Evolutionary conservation across 30 jellyfish, hydroid and myxozoan species (phyloP).

Genomic region (Aurelia sp.): DNA sequence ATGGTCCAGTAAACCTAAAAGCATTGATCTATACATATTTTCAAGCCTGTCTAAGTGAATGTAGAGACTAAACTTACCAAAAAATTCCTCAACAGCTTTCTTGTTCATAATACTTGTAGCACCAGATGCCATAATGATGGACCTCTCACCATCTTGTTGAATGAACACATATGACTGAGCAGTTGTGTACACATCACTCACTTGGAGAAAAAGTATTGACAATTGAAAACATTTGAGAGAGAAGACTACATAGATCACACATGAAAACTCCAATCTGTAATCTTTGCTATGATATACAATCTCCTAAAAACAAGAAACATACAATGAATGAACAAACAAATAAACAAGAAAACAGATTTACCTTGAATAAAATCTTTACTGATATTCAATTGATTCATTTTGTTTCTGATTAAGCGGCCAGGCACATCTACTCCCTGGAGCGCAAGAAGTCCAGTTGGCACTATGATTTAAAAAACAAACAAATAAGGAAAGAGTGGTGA

Average conservation of each 20-base stretch:
- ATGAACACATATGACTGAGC: conserved; percentile 92
- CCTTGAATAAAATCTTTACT: conserved; percentile 84
- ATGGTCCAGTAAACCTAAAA: too few species aligned
- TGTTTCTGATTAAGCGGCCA: conserved; percentile 83
- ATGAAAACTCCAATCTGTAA: too few species aligned
- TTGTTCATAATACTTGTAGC: conserved; percentile 85
- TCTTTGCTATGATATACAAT: too few species aligned
- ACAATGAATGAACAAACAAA: too few species aligned
- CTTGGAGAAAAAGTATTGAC: conserved; percentile 5
- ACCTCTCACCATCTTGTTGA: conserved; percentile 96
- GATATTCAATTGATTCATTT: conserved; percentile 69
- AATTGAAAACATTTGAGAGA: too few species aligned
- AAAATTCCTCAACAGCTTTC: conserved; percentile 67
- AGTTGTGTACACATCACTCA: conserved; percentile 80
- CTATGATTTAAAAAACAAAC: conserved; percentile 16
- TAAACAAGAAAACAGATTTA: background rate
- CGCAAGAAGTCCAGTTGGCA: conserved; percentile 92
- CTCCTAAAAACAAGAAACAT: too few species aligned
- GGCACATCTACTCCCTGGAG: conserved; percentile 91
- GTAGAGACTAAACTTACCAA: conserved; percentile 41
- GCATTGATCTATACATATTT: too few species aligned
- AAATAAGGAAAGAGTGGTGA: background rate
- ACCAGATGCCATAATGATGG: conserved; percentile 93
- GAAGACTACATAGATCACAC: too few species aligned
- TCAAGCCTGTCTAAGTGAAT: too few species aligned